Conservation (phyloP, 2,113 vertebrate species). For the Gallinago paraguaiae region DNA sequence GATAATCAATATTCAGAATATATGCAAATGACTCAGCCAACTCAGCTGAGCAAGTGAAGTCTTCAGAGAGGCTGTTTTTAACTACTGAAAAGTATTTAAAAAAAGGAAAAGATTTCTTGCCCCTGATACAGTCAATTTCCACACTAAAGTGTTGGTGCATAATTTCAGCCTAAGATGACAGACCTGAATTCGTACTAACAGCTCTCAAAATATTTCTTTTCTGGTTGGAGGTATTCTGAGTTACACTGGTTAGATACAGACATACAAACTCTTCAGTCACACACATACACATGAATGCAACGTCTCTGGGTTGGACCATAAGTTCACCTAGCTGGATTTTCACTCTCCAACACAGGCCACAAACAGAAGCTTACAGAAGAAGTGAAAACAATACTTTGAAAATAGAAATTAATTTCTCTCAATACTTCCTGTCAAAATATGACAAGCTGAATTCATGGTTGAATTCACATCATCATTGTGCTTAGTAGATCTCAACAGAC, state of each 20-base stretch:
- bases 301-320: not conserved
- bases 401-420: not conserved
- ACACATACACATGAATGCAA: fast-evolving
- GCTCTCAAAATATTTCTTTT: not conserved
- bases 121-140: not conserved
- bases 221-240: not conserved
- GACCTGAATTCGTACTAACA: not conserved
- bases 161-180: not conserved
- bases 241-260: not conserved
- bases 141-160: not conserved
- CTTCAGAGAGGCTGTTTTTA: not conserved
- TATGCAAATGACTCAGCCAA: not conserved
- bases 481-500: not conserved
- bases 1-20: not conserved
- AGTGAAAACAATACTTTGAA: not conserved
- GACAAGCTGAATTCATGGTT: not conserved
- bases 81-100: not conserved
- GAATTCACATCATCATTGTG: not conserved
- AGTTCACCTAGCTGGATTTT: not conserved
- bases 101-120: not conserved
- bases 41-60: not conserved
- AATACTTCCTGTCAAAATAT: not conserved
- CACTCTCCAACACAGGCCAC: not conserved
- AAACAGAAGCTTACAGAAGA: not conserved
- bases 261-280: not conserved